phyloP scores from a whole-genome alignment of 1,140 invertebrate species.

The Druon quercuslanigerum region DNA sequence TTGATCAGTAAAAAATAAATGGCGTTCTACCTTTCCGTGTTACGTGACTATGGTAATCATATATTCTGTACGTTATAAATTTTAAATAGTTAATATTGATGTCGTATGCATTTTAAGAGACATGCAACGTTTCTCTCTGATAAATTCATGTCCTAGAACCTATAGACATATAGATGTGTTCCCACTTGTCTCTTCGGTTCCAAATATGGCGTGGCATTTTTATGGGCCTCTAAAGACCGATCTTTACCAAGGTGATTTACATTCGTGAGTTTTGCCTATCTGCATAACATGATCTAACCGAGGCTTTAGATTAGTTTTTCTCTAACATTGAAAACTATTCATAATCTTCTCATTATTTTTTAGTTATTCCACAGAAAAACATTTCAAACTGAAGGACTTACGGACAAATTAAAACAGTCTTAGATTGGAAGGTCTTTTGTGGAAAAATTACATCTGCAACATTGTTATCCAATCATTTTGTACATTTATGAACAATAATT shows the following conservation, averaged over 20 bases:
- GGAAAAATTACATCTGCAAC: too few relatives aligned
- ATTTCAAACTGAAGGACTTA: too few relatives aligned
- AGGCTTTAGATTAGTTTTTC: background rate
- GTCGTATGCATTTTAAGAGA: background rate
- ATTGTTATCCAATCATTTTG: too few relatives aligned
- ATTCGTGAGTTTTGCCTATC: background rate
- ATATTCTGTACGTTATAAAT: conserved; percentile 5
- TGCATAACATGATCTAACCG: background rate
- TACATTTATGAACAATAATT: too few relatives aligned
- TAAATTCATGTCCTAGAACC: background rate
- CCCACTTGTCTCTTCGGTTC: conserved; percentile 1
- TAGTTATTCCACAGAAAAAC: background rate
- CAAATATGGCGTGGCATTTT: conserved; percentile 15
- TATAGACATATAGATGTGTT: background rate
- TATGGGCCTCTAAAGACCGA: background rate
- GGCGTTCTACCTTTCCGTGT: conserved; percentile 2
- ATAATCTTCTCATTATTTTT: background rate
- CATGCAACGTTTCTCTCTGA: conserved; percentile 3
- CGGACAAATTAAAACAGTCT: too few relatives aligned
- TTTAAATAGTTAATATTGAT: conserved; percentile 2
- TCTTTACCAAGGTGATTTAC: background rate
- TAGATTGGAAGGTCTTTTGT: too few relatives aligned
- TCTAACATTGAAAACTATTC: background rate
- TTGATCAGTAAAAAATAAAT: background rate
- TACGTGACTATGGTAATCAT: background rate